These are phyloP conservation scores for Ariolimax columbianus DNA, from an alignment of 2,888 invertebrate species.

Conservation along the genomic window DNA sequence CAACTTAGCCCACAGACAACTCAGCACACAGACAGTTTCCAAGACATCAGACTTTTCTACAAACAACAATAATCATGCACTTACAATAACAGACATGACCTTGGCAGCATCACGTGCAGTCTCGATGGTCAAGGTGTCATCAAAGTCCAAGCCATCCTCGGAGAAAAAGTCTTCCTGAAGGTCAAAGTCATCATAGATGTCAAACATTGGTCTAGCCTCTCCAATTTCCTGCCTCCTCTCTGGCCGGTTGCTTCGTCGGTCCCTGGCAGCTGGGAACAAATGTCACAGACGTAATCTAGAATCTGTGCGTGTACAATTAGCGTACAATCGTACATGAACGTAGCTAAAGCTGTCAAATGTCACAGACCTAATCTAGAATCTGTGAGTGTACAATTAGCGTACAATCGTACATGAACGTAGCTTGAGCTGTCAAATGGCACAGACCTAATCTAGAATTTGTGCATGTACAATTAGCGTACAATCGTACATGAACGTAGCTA, in stretches of 20 bases:
- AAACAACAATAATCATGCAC: background rate
- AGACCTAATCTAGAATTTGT: too few relatives aligned
- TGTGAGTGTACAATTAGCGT: too few relatives aligned
- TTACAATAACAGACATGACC: slow-evolving; percentile 44
- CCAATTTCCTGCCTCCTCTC: slow-evolving; percentile 79
- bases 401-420: too few relatives aligned
- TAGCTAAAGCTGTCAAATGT: too few relatives aligned
- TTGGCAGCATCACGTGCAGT: slow-evolving; percentile 45
- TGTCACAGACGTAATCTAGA: background rate
- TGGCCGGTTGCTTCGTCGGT: slow-evolving; percentile 56
- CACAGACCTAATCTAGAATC: too few relatives aligned
- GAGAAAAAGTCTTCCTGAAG: slow-evolving; percentile 74
- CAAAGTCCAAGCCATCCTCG: slow-evolving; percentile 70
- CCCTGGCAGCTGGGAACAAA: slow-evolving; percentile 50
- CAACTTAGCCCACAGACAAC: background rate
- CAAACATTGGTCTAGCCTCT: slow-evolving; percentile 72
- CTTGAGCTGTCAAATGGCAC: too few relatives aligned
- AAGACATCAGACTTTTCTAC: background rate
- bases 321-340: too few relatives aligned
- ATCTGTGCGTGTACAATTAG: too few relatives aligned
- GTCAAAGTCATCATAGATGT: slow-evolving; percentile 72
- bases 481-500: too few relatives aligned
- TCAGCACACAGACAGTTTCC: background rate
- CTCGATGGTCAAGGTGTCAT: slow-evolving; percentile 25
- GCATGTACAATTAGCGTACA: too few relatives aligned